phyloP scores from a whole-genome alignment of 2,113 vertebrate genomes.

The Nesoenas mayeri region DNA sequence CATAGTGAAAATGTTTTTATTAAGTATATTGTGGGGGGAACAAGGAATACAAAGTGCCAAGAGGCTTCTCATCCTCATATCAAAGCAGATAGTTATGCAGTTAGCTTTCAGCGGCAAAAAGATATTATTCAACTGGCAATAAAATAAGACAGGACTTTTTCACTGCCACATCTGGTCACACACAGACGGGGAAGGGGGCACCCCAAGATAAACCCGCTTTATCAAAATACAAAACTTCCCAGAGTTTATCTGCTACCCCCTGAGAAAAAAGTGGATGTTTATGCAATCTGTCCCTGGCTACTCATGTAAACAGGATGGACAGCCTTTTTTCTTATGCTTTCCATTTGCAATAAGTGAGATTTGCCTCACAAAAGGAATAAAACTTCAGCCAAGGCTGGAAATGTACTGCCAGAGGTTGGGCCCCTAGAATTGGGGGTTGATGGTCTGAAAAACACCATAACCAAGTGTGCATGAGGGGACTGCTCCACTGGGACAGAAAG shows the following conservation, averaged over 20 bases:
- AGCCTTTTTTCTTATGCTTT: not conserved
- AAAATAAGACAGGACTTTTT: not conserved
- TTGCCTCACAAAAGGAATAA: not conserved
- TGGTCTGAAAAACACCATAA: accelerated
- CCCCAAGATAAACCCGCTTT: accelerated
- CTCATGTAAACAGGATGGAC: accelerated
- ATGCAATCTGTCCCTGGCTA: accelerated
- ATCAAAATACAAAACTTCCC: not conserved
- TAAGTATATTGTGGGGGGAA: not conserved
- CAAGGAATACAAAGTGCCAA: not conserved
- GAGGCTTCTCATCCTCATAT: not conserved
- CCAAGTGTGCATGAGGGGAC: accelerated
- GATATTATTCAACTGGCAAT: accelerated
- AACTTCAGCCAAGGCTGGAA: not conserved
- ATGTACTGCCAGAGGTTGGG: not conserved
- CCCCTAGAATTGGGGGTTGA: not conserved
- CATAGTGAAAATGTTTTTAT: not conserved
- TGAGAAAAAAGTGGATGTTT: no score
- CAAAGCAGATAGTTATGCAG: not conserved
- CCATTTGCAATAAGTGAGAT: not conserved
- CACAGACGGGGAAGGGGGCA: not conserved
- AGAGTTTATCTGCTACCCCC: accelerated
- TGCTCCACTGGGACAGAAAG: accelerated
- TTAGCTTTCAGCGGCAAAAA: not conserved
- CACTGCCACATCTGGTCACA: not conserved